Percentiles rank a stretch among this genome's conserved stretches.
phyloP scores from a whole-genome alignment of 2,888 invertebrate species.

The Candidula unifasciata region DNA sequence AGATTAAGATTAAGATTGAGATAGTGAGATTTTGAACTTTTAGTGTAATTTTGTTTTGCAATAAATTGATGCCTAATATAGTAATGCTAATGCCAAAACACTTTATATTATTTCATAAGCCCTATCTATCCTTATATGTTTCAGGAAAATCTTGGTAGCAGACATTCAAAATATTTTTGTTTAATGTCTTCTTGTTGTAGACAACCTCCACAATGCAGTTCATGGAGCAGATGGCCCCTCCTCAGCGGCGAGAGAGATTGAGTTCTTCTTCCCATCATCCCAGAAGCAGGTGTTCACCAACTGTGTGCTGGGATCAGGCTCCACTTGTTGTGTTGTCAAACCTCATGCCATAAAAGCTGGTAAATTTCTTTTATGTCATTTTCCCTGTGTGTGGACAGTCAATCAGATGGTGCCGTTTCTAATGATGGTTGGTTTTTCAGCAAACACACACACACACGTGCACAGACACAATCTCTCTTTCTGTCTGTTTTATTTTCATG shows the following conservation, averaged over 20 bases:
- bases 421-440: no score
- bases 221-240: slow-evolving; percentile 83
- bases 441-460: no score
- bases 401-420: no score
- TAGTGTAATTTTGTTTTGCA: no score
- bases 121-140: no score
- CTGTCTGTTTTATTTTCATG: no score
- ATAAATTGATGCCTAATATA: no score
- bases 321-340: slow-evolving; percentile 86
- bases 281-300: slow-evolving; percentile 66
- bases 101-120: no score
- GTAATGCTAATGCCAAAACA: no score
- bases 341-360: slow-evolving; percentile 91
- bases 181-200: slow-evolving; percentile 54
- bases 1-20: no score
- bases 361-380: slow-evolving; percentile 69
- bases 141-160: not conserved
- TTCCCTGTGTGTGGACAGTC: not conserved
- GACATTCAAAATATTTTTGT: slow-evolving; percentile 11
- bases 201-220: slow-evolving; percentile 72
- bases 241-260: slow-evolving; percentile 79
- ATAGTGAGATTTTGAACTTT: no score
- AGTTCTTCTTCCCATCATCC: slow-evolving; percentile 79
- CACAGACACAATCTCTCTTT: no score
- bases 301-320: slow-evolving; percentile 74